phyloP scores from a whole-genome alignment of 2,888 invertebrate species.

The Tanaodytes sp. region DNA sequence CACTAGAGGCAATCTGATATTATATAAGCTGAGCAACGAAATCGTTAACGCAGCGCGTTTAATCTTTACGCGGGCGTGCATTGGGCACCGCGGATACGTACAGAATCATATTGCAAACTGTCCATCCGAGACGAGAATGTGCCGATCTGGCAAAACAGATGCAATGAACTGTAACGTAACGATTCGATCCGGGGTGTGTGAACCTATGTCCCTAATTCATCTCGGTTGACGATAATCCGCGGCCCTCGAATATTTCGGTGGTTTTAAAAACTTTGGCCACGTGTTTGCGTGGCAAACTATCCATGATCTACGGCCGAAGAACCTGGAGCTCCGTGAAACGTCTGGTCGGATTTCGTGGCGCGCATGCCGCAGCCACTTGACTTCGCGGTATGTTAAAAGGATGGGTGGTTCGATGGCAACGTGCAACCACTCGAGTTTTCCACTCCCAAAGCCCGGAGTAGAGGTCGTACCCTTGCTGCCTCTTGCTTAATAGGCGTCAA shows the following conservation, averaged over 20 bases:
- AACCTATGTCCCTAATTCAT: slow-evolving; percentile 2
- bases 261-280: slow-evolving; percentile 52
- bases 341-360: slow-evolving; percentile 23
- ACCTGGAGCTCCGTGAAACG: slow-evolving; percentile 19
- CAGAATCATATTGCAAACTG: slow-evolving; percentile 37
- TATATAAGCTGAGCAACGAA: slow-evolving; percentile 59
- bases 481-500: too few relatives aligned
- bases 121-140: slow-evolving; percentile 33
- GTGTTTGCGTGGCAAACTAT: slow-evolving; percentile 49
- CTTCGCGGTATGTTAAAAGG: slow-evolving; percentile 64
- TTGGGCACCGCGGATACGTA: neutral
- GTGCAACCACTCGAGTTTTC: slow-evolving; percentile 35
- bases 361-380: slow-evolving; percentile 56
- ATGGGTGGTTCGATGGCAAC: slow-evolving; percentile 27
- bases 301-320: slow-evolving; percentile 55
- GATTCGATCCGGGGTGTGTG: slow-evolving; percentile 28
- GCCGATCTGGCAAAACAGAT: slow-evolving; percentile 21
- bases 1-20: slow-evolving; percentile 64
- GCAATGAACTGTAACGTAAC: slow-evolving; percentile 37
- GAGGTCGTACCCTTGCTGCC: too few relatives aligned
- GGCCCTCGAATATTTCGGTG: neutral
- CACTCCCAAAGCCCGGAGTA: neutral
- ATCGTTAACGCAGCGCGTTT: slow-evolving; percentile 47
- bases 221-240: neutral
- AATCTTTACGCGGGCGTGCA: slow-evolving; percentile 19